phyloP scores from a whole-genome alignment of 92 coral and sea anemone species.

The Epizoanthus scotinus region DNA sequence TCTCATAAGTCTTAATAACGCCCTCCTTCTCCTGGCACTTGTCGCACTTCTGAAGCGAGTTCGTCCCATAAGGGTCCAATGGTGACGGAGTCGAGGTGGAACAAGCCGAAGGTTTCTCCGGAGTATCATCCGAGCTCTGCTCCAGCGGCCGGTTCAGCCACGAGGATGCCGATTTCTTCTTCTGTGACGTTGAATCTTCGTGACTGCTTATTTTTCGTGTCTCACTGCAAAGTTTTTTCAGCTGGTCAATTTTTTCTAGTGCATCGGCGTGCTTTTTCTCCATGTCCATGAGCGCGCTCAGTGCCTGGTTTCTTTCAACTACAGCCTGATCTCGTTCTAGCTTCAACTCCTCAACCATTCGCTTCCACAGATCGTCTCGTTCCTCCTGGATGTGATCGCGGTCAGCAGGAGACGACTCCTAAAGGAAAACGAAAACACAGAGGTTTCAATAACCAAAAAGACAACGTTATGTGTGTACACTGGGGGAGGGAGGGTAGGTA shows the following conservation, averaged over 20 bases:
- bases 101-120: neutral
- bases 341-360: slow-evolving; percentile 65
- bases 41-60: slow-evolving; percentile 19
- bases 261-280: slow-evolving; percentile 80
- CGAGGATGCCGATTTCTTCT: slow-evolving; percentile 22
- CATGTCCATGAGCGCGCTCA: slow-evolving; percentile 85
- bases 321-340: slow-evolving; percentile 92
- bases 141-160: slow-evolving; percentile 39
- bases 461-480: no score
- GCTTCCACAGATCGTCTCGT: slow-evolving; percentile 72
- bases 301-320: slow-evolving; percentile 86
- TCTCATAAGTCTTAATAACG: slow-evolving; percentile 39
- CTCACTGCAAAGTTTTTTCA: slow-evolving; percentile 36
- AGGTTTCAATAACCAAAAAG: neutral
- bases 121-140: neutral
- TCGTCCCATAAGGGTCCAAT: neutral
- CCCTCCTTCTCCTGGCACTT: slow-evolving; percentile 40
- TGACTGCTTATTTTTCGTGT: neutral
- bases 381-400: slow-evolving; percentile 60
- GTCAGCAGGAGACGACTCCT: slow-evolving; percentile 30
- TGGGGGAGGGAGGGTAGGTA: no score
- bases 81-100: neutral
- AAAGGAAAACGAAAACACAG: neutral
- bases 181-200: slow-evolving; percentile 5
- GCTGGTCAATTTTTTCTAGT: slow-evolving; percentile 51